Evolutionary conservation across 2,888 invertebrate species (phyloP).

Genomic region (Melieria picta): DNA sequence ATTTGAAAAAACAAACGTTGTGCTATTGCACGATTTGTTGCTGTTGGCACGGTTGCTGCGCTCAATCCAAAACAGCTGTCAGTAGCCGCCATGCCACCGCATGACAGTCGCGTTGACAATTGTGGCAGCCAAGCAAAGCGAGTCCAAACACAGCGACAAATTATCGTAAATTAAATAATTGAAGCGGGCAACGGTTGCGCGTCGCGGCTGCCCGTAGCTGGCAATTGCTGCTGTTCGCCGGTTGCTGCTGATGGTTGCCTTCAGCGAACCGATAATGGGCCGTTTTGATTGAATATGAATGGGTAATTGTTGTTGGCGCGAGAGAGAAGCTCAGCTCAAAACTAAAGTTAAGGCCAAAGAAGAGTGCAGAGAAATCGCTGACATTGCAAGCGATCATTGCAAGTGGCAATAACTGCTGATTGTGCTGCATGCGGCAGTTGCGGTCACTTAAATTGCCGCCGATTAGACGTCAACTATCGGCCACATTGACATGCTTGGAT

Average conservation of each 20-base stretch:
- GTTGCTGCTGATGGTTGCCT: neutral
- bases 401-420: no score
- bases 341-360: no score
- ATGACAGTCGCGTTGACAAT: conserved; percentile 5
- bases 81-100: conserved; percentile 11
- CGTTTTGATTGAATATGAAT: conserved; percentile 14
- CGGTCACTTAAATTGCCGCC: no score
- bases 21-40: conserved; percentile 1
- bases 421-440: no score
- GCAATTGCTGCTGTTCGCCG: neutral
- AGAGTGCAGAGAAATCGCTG: neutral
- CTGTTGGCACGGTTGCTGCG: neutral
- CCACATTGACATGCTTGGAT: no score
- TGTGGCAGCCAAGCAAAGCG: neutral
- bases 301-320: neutral
- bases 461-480: no score
- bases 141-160: conserved; percentile 28
- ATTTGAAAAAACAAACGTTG: neutral
- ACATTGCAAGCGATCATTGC: no score
- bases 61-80: conserved; percentile 22
- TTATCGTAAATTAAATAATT: conserved; percentile 35
- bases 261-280: neutral
- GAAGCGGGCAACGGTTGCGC: conserved; percentile 9
- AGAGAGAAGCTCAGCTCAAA: neutral
- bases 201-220: neutral